Evolutionary conservation across 2,888 invertebrate species (phyloP), one percentile per base, ranked within the genome.

Genomic region (Shargacucullia verbasci): DNA sequence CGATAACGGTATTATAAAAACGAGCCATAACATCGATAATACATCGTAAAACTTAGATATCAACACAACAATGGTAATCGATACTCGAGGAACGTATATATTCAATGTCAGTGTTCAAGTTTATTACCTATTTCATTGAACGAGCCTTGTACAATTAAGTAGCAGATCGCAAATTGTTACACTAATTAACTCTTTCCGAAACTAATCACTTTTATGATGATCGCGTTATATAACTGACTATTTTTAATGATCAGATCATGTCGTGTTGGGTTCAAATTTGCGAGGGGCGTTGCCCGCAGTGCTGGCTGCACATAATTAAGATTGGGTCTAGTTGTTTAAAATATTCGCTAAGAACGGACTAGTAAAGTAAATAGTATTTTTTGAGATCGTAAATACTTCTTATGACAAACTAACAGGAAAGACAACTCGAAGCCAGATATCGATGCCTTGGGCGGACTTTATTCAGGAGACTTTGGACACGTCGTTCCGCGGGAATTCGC

Each of bases 41-140:
- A 52, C 45, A 56, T 66, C 60, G 47, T 31, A 49, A 61, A 50
- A 52, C 52, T 58, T 60, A 63, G 54, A 53, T 69, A 71, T 56
- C 46, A 65, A 65, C 58, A 60, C 67, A 75, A 79, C 79, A 79
- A 81, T 79, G 70, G 77, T 79, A 88, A 88, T 87, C 87, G 74
- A 89, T 88, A 87, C 79, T 60, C 29, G 70, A 71, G 75, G 76
- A 79, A 74, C 68, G 70, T 68, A 67, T 76, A 33, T 48, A 63
- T 63, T 83, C 82, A 85, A 84, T 84, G 84, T 75, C 85, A 79
- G 62, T 40, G 73, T 65, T 63, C 64, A 63, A 67, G 73, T 71
- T 72, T 58, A 77, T 46, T 50, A 20, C 20, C 20, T 20, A 70
- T 69, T 64, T 61, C 63, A 72, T 43, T 54, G 48, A 46, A 64